A percentile compares a stretch with the other conserved stretches of the same genome.
phyloP scores from a whole-genome alignment of 2,113 vertebrate species.

The Ascaphus truei region DNA sequence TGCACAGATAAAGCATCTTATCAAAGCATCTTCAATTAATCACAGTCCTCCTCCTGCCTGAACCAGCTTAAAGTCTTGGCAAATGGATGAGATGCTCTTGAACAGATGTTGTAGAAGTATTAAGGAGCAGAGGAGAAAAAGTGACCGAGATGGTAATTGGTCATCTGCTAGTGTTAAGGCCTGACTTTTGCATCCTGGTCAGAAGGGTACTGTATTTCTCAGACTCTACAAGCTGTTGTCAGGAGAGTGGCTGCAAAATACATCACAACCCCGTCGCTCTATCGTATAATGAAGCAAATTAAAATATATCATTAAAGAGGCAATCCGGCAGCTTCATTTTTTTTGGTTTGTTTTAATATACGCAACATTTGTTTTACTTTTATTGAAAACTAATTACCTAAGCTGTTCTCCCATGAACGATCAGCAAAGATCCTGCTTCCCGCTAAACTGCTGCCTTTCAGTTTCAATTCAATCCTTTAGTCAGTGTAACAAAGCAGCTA shows the following conservation, averaged over 20 bases:
- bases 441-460: no score
- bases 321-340: no score
- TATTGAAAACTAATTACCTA: no score
- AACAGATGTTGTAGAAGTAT: conserved; percentile 38
- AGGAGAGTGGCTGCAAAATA: conserved; percentile 25
- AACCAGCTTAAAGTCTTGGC: conserved; percentile 16
- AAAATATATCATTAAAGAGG: no score
- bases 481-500: no score
- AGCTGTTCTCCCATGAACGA: no score
- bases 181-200: conserved; percentile 10
- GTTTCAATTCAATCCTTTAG: no score
- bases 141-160: conserved; percentile 35
- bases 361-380: no score
- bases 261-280: not conserved
- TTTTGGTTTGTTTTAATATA: no score
- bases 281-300: no score
- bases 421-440: no score
- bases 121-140: conserved; percentile 19
- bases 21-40: conserved; percentile 31
- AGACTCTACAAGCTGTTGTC: conserved; percentile 36
- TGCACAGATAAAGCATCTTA: not conserved
- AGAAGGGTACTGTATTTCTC: conserved; percentile 31
- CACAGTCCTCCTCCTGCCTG: conserved; percentile 8
- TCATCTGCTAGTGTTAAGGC: conserved; percentile 24
- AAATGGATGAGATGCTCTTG: conserved; percentile 15